Evolutionary conservation across 2,888 invertebrate species (phyloP).

Genomic region (Caradrina kadenii): DNA sequence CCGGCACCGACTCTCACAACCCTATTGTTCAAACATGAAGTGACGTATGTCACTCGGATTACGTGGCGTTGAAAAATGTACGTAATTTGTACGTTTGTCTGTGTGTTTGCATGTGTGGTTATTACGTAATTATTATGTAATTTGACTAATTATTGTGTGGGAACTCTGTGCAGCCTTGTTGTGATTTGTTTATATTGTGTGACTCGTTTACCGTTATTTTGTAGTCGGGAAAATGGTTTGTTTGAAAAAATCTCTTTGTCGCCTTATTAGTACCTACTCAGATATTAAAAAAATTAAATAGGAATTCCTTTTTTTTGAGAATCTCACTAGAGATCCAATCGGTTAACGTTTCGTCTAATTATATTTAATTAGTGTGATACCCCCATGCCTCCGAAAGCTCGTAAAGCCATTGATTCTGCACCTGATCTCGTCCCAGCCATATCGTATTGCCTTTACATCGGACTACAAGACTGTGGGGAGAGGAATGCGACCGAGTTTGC

Average conservation of each 20-base stretch:
- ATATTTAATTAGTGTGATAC: too few species aligned
- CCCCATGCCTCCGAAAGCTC: too few species aligned
- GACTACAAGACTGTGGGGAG: too few species aligned
- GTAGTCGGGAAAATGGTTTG: slow-evolving; percentile 9
- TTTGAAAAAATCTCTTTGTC: background rate
- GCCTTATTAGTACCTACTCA: background rate
- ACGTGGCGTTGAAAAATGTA: slow-evolving; percentile 58
- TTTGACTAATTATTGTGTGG: slow-evolving; percentile 60
- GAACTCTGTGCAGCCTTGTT: slow-evolving; percentile 48
- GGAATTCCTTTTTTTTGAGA: too few species aligned
- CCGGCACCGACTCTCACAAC: slow-evolving; percentile 36
- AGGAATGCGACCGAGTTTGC: too few species aligned
- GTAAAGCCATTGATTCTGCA: too few species aligned
- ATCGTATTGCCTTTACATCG: too few species aligned
- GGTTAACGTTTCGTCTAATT: too few species aligned
- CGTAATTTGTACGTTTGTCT: slow-evolving; percentile 55
- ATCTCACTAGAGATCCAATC: too few species aligned
- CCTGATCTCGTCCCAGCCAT: too few species aligned
- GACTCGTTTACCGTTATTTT: slow-evolving; percentile 29
- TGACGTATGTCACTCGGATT: slow-evolving; percentile 54
- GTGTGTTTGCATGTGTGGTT: slow-evolving; percentile 40
- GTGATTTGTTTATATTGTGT: slow-evolving; percentile 29
- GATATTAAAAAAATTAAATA: too few species aligned
- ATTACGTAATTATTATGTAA: slow-evolving; percentile 57
- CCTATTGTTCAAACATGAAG: slow-evolving; percentile 47